Evolutionary conservation across 2,113 vertebrate species (phyloP).

Genomic region (Oenanthe melanoleuca): DNA sequence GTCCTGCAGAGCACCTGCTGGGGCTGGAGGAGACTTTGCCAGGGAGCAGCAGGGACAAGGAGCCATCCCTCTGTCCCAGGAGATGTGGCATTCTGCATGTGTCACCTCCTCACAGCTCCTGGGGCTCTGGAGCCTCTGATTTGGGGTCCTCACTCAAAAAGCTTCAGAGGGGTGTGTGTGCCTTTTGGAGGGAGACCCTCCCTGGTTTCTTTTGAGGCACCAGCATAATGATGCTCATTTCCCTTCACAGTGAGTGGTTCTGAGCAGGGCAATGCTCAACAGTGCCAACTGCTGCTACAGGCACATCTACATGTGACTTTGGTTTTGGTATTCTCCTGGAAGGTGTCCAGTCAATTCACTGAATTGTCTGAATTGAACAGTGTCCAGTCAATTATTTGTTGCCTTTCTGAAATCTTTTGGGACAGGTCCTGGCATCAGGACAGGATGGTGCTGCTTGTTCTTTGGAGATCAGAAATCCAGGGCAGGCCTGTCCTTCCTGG

Average conservation of each 20-base stretch:
- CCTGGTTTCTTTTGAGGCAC: background rate
- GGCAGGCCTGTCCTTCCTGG: background rate
- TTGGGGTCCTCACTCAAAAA: background rate
- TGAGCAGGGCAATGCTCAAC: background rate
- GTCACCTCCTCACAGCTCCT: background rate
- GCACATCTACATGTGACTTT: constrained; percentile 69
- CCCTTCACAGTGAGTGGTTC: background rate
- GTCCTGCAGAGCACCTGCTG: background rate
- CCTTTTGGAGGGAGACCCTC: background rate
- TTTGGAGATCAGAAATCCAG: background rate
- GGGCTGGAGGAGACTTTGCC: background rate
- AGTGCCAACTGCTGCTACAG: background rate
- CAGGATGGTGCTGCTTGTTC: background rate
- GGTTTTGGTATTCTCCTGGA: constrained; percentile 46
- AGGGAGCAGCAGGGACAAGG: background rate
- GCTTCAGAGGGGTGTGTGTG: background rate
- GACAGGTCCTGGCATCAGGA: background rate
- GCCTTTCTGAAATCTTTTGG: constrained; percentile 8
- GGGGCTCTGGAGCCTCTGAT: background rate
- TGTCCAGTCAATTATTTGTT: background rate
- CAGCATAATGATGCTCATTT: background rate
- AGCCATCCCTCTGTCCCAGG: background rate
- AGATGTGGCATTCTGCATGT: fast-evolving
- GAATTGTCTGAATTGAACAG: background rate
- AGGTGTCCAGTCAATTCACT: background rate